Base-by-base conservation (phyloP, 1,140 invertebrate species). In the Dendroctonus valens region DNA sequence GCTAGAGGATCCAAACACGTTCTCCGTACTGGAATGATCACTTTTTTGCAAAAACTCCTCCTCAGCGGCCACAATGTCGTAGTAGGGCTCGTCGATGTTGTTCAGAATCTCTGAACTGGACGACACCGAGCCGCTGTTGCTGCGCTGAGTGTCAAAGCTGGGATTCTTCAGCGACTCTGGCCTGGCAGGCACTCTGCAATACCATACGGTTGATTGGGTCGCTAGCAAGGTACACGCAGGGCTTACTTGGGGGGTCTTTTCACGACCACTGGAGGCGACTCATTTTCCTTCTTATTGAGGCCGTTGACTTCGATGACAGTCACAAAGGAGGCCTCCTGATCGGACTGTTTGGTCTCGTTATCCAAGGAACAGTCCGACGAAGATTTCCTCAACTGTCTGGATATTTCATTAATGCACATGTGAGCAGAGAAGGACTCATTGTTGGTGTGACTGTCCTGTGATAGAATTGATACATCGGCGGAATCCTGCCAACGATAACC, bases 231-330 rank as follows among this genome's bases (percentile, higher is more conserved):
- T 5, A 46, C 42, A 46, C 42, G 0, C 12, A 12, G 14, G n/a
- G 67, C 68, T 71, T 74, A 76, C 76, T 77, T 76, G 59, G 75
- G 75, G 55, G 77, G 77, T 48, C 59, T 68, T 74, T 75, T 77
- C 26, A 69, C 57, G 40, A 70, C 74, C 14, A 71, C 62, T 51
- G 73, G 49, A 0, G 52, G 61, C 15, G 65, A 63, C 15, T 59
- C 50, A 58, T 12, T 74, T 67, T 55, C 77, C 75, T 72, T 77
- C 76, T 80, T 68, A 40, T 83, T 85, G 69, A 83, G 72, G 77
- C 86, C 85, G 79, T 91, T 92, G 3, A 94, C 91, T 85, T 93
- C 89, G 69, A 94, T 94, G 53, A 94, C 92, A 62, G 92, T 94
- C 65, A 94, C 86, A 82, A 92, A 94, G 80, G 91, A 90, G 77